A percentile compares a stretch with the other conserved stretches of the same genome.
These are phyloP conservation scores for Spheniscus humboldti DNA, from an alignment of 2,797 vertebrate species.

Conservation along the genomic window DNA sequence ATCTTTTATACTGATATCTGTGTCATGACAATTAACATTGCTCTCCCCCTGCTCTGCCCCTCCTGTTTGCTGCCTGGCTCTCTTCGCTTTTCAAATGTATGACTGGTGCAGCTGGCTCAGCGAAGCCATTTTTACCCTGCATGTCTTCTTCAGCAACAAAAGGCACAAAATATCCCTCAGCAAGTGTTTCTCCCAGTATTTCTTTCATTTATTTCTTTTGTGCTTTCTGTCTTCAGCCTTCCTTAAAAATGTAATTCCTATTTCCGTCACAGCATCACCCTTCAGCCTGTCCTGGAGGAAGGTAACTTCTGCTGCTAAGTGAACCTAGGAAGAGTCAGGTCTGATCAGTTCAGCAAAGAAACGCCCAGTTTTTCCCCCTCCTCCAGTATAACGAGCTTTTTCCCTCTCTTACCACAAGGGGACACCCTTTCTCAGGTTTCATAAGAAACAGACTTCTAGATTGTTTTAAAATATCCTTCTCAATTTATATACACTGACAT, in stretches of 20 bases:
- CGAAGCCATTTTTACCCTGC: background rate
- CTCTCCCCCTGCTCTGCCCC: background rate
- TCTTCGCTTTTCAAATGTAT: background rate
- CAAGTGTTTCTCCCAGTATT: background rate
- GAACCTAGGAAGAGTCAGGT: slow-evolving; percentile 65
- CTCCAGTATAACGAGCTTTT: background rate
- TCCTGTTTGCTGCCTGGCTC: background rate
- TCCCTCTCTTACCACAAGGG: slow-evolving; percentile 7
- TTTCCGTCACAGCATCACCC: slow-evolving; percentile 78
- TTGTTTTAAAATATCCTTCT: background rate
- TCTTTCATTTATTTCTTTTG: slow-evolving; percentile 70
- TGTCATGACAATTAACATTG: background rate
- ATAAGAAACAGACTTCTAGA: background rate
- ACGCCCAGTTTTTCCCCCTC: background rate
- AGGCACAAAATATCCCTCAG: background rate
- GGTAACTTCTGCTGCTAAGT: slow-evolving; percentile 76
- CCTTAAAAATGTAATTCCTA: slow-evolving; percentile 76
- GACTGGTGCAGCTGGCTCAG: background rate
- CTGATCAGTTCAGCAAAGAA: background rate
- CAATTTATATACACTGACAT: background rate
- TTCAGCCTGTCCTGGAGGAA: slow-evolving; percentile 78
- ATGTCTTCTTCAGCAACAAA: background rate
- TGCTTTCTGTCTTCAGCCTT: slow-evolving; percentile 73
- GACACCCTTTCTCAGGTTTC: background rate
- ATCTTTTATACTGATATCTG: background rate